These are phyloP conservation scores for Nowickia ferox DNA, from an alignment of 2,888 invertebrate species.

Conservation along the genomic window DNA sequence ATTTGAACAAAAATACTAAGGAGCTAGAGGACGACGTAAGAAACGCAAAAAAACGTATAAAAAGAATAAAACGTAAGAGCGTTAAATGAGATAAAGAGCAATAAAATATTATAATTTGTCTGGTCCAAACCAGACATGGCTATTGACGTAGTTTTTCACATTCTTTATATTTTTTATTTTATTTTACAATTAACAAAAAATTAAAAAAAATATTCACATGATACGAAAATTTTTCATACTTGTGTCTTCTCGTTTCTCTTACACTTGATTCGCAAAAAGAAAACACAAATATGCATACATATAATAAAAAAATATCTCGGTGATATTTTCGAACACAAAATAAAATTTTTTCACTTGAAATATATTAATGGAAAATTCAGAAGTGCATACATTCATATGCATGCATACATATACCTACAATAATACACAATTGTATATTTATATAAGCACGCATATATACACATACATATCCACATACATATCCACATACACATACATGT, in stretches of 20 bases:
- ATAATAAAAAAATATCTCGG: conserved; percentile 15
- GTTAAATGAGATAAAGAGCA: conserved; percentile 22
- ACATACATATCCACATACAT: too few species aligned
- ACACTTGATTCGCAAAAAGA: conserved; percentile 43
- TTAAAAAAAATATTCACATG: conserved; percentile 35
- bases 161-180: conserved; percentile 44
- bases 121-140: conserved; percentile 66
- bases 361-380: conserved; percentile 15
- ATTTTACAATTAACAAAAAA: conserved; percentile 53
- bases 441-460: too few species aligned
- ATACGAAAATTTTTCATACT: conserved; percentile 51
- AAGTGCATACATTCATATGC: neutral
- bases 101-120: conserved; percentile 57
- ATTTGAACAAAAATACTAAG: conserved; percentile 25
- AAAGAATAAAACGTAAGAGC: conserved; percentile 32
- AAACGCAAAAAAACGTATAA: conserved; percentile 13
- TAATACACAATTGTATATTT: too few species aligned
- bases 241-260: conserved; percentile 39
- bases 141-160: conserved; percentile 67
- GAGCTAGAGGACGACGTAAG: conserved; percentile 52
- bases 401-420: too few species aligned
- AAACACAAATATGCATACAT: conserved; percentile 25
- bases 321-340: conserved; percentile 48
- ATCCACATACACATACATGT: too few species aligned
- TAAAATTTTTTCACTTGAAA: conserved; percentile 20